A percentile compares a stretch with the other conserved stretches of the same genome.
Conservation (phyloP, 2,888 invertebrate species). For the Tenthredo notha region DNA sequence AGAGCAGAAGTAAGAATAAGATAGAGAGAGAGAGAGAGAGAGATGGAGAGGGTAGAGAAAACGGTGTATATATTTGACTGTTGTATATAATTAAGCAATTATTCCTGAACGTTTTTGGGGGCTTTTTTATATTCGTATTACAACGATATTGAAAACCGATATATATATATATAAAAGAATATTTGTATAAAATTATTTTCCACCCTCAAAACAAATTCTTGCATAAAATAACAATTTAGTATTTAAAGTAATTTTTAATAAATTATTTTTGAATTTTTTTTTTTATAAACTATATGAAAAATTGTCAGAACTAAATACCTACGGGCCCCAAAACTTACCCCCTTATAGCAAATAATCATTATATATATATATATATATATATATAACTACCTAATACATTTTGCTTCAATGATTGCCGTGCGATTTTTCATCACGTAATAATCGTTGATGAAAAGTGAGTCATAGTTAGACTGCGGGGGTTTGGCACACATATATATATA, state of each 20-base stretch:
- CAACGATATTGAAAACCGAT: too few species aligned
- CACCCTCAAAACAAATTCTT: neutral
- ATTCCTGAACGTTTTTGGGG: neutral
- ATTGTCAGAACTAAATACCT: neutral
- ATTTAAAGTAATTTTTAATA: too few species aligned
- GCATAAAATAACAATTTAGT: too few species aligned
- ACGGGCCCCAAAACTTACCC: neutral
- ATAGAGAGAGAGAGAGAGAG: neutral
- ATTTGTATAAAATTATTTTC: neutral
- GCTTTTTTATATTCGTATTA: too few species aligned
- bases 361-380: too few species aligned
- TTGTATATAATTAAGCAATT: neutral
- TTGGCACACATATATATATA: neutral
- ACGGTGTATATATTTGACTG: neutral
- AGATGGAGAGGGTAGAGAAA: neutral
- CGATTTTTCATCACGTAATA: slow-evolving; percentile 32
- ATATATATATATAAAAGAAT: too few species aligned
- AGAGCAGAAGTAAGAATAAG: neutral
- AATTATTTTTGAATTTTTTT: too few species aligned
- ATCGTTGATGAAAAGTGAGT: slow-evolving; percentile 39
- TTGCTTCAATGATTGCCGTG: slow-evolving; percentile 5
- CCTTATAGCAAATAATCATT: neutral
- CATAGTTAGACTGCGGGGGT: neutral
- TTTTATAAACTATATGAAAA: too few species aligned
- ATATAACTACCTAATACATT: neutral